Conservation (phyloP, 1,140 invertebrate species). For the Bacillus rossius region DNA sequence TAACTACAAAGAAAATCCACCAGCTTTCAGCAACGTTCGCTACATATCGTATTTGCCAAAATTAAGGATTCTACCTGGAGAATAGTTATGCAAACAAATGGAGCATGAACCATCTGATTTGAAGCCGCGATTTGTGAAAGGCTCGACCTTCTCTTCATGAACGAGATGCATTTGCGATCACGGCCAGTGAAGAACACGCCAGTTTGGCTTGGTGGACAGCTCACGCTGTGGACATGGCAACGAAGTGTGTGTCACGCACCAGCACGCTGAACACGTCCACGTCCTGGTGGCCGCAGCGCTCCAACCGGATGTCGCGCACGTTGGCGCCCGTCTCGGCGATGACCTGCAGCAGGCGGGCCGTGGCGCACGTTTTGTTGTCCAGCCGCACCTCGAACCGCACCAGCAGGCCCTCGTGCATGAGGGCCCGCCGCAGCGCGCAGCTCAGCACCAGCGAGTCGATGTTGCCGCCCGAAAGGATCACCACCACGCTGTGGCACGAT, state of each 20-base stretch:
- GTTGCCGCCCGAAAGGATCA: constrained; percentile 84
- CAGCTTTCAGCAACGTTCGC: no score
- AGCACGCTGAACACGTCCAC: constrained; percentile 84
- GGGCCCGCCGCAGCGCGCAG: constrained; percentile 78
- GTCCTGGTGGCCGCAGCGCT: constrained; percentile 78
- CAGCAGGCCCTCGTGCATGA: constrained; percentile 82
- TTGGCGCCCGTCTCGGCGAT: constrained; percentile 74
- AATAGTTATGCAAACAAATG: no score
- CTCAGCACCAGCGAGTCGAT: constrained; percentile 90
- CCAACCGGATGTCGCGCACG: constrained; percentile 92
- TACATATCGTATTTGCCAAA: no score
- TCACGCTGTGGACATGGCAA: no score
- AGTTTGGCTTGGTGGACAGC: no score
- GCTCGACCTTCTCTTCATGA: no score
- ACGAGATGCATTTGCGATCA: no score
- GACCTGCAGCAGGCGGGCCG: constrained; percentile 77
- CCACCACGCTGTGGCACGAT: constrained; percentile 65
- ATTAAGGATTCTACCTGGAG: no score
- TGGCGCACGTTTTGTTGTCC: constrained; percentile 81
- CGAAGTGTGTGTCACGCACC: constrained; percentile 46
- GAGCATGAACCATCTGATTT: no score
- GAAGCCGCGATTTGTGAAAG: no score
- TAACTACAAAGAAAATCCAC: no score
- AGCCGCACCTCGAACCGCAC: constrained; percentile 84
- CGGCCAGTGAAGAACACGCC: no score